Conservation (phyloP, 2,113 vertebrate species). For the Pseudorectes ferrugineus region DNA sequence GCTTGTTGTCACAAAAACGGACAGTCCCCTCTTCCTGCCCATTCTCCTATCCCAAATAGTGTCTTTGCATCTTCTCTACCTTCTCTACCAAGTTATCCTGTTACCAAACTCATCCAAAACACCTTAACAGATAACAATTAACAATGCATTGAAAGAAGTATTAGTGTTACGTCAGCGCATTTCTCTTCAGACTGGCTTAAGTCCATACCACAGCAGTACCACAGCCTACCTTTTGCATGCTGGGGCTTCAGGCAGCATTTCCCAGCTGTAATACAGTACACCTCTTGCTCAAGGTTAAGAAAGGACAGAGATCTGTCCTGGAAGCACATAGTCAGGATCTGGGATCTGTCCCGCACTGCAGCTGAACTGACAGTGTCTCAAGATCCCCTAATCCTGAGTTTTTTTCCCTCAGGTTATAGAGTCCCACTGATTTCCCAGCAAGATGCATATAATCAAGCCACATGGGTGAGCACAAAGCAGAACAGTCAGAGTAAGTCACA, state of each 20-base stretch:
- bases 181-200: neutral
- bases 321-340: neutral
- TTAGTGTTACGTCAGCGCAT: neutral
- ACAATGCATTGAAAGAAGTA: neutral
- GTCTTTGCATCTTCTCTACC: neutral
- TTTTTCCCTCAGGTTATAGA: neutral
- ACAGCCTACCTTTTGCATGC: rapidly evolving
- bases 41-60: neutral
- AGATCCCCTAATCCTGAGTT: neutral
- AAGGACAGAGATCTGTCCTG: neutral
- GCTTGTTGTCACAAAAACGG: neutral
- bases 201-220: neutral
- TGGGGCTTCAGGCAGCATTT: neutral
- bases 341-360: neutral
- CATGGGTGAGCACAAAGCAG: neutral
- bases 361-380: neutral
- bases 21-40: neutral
- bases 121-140: neutral
- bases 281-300: neutral
- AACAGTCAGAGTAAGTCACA: neutral
- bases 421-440: neutral
- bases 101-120: neutral
- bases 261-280: neutral
- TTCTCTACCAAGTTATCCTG: neutral
- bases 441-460: neutral